Evolutionary conservation across 1,140 invertebrate genomes (phyloP).

Genomic region (Aphelinus atriplicis): DNA sequence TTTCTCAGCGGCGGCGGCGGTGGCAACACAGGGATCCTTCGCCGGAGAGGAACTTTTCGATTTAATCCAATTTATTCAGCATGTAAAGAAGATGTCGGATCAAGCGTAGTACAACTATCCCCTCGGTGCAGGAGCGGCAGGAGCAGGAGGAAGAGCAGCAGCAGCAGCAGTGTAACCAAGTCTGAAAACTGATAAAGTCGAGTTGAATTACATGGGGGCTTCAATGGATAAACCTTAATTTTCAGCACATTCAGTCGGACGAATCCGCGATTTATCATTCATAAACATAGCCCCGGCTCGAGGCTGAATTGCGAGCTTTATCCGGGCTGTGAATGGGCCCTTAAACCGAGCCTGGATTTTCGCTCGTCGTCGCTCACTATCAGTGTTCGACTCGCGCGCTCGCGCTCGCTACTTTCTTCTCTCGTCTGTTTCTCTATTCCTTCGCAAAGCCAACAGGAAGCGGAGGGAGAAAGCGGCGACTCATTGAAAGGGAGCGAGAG

Average conservation of each 20-base stretch:
- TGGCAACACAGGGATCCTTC: too few species aligned
- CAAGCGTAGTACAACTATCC: too few species aligned
- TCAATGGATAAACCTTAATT: background rate
- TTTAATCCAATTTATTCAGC: too few species aligned
- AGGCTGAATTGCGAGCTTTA: background rate
- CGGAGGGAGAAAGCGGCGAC: background rate
- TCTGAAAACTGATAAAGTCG: too few species aligned
- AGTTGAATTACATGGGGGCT: too few species aligned
- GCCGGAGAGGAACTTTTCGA: too few species aligned
- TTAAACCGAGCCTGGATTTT: background rate
- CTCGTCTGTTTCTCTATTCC: conserved; percentile 5
- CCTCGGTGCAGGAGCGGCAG: too few species aligned
- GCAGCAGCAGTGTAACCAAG: too few species aligned
- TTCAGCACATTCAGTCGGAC: background rate
- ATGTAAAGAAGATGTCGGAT: too few species aligned
- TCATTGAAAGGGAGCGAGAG: conserved; percentile 15
- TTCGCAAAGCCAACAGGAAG: background rate
- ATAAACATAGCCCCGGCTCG: background rate
- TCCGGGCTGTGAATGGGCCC: background rate
- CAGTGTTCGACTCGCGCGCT: background rate
- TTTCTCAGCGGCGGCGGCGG: too few species aligned
- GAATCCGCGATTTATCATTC: conserved; percentile 9
- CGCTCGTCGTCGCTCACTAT: background rate
- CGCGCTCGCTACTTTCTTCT: conserved; percentile 6
- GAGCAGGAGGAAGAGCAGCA: too few species aligned